Evolutionary conservation across 2,797 vertebrate species (phyloP).

Genomic region (Syndactyla subalaris): DNA sequence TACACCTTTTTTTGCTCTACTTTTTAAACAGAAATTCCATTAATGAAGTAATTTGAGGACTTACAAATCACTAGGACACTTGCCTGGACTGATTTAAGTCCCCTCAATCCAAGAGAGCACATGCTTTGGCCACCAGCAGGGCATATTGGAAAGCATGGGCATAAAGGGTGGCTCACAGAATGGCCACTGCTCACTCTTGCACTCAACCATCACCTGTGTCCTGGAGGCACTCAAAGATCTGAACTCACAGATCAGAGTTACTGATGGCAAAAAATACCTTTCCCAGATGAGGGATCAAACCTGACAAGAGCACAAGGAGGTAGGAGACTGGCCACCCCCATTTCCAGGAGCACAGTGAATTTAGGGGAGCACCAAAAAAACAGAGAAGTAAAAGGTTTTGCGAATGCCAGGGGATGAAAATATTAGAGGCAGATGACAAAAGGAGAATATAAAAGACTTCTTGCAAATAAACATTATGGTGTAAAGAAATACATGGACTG

Average conservation of each 20-base stretch:
- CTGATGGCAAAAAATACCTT: background rate
- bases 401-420: background rate
- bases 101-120: fast-evolving
- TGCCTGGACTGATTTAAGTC: background rate
- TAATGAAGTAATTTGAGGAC: background rate
- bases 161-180: background rate
- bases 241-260: background rate
- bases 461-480: background rate
- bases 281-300: background rate
- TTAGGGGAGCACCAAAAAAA: background rate
- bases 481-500: background rate
- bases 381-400: background rate
- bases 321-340: no score
- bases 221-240: fast-evolving
- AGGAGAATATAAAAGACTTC: background rate
- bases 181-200: fast-evolving
- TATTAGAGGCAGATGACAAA: background rate
- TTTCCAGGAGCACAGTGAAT: background rate
- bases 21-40: background rate
- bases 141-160: background rate
- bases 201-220: fast-evolving
- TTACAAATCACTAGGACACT: background rate
- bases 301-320: fast-evolving
- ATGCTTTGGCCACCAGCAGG: fast-evolving
- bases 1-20: background rate